Evolutionary conservation across 2,113 vertebrate species (phyloP).

Genomic region (Leucosticte australis): DNA sequence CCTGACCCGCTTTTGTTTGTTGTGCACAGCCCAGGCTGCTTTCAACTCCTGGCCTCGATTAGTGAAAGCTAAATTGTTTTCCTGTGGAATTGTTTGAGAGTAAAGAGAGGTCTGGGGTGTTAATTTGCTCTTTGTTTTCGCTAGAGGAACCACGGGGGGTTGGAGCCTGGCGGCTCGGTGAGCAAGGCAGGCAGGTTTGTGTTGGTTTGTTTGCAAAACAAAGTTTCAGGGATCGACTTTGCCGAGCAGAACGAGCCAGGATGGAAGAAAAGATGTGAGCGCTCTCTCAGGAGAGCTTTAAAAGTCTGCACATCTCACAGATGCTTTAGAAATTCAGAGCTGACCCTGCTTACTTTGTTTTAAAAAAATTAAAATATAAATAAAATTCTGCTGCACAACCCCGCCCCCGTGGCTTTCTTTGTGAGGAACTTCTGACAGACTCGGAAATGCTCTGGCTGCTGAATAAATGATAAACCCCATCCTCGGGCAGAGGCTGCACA

Average conservation of each 20-base stretch:
- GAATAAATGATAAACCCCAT: constrained; percentile 64
- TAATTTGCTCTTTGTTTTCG: neutral
- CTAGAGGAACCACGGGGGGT: neutral
- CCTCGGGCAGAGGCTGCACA: constrained; percentile 30
- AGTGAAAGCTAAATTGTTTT: neutral
- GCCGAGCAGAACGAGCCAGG: neutral
- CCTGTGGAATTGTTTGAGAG: neutral
- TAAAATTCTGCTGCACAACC: neutral
- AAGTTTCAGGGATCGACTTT: neutral
- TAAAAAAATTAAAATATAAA: constrained; percentile 18
- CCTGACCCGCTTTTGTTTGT: neutral
- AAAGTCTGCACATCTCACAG: neutral
- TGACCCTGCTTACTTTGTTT: constrained; percentile 23
- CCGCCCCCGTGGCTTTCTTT: neutral
- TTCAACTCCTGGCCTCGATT: neutral
- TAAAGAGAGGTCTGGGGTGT: neutral
- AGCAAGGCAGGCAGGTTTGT: neutral
- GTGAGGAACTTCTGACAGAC: constrained; percentile 63
- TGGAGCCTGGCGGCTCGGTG: neutral
- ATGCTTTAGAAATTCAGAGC: neutral
- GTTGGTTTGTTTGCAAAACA: neutral
- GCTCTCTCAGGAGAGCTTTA: constrained; percentile 1
- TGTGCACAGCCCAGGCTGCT: neutral
- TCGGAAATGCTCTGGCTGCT: constrained; percentile 42
- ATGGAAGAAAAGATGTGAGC: neutral